Evolutionary conservation across 2,797 vertebrate genomes (phyloP), one percentile per base, ranked within the genome.

Genomic region (Phrynocephalus guinanensis): DNA sequence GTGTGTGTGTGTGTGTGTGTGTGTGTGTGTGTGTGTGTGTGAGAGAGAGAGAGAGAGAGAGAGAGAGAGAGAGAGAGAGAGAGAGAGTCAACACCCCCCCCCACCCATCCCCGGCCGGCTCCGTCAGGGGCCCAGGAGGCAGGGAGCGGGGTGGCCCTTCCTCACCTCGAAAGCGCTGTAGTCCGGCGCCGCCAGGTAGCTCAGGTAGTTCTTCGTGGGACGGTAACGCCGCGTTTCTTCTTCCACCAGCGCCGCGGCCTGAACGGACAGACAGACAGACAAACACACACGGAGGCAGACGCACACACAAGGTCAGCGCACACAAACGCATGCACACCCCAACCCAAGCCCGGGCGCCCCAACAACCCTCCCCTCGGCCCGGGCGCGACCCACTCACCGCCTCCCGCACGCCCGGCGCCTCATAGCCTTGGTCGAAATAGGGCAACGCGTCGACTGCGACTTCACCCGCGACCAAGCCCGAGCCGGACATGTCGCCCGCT

Each of bases 171-270:
- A 99, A 22, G 98, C 75, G 82, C 98, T 93, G 93, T 98, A 99
- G 93, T 99, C 99, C 0, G 98, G 98, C 1, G 97, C 98, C 2
- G 97, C 94, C 79, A 99, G 91, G 93, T 99, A 99, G 86, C 98
- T 99, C 83, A 99, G 95, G 92, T 99, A 99, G 95, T 99, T 99
- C 95, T 99, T 99, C 3, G 98, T 99, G 0, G 98, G 99, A 89
- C 99, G 95, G 95, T 99, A 99, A 68, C 98, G 96, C 90, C 98
- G 98, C 0, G 99, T 99, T 93, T 99, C 99, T 93, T 99, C 99
- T 92, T 99, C 99, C 89, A 99, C 98, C 94, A 99, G 94, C 0
- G 98, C 99, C 79, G 98, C 98, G 84, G 99, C 98, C 98, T 99
- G 79, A 11, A 87, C 5, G 79, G 86, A 90, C n/a, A n/a, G n/a